A percentile compares a stretch with the other conserved stretches of the same genome.
Conservation (phyloP, 2,888 invertebrate species). For the Stenodema calcarata region DNA sequence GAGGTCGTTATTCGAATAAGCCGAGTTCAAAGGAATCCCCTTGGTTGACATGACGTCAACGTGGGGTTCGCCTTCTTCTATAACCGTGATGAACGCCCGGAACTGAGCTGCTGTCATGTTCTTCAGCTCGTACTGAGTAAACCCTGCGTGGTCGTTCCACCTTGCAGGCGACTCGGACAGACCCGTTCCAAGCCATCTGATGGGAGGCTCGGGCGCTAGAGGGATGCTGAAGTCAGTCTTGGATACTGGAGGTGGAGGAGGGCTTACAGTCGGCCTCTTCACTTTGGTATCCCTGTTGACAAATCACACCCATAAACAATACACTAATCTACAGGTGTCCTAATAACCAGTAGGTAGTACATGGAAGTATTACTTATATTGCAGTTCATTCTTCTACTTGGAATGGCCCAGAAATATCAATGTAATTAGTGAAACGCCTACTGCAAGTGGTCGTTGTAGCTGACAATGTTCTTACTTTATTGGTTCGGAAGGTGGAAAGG, state of each 20-base stretch:
- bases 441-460: too few relatives aligned
- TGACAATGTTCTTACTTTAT: background rate
- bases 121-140: constrained; percentile 4
- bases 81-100: constrained; percentile 28
- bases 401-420: too few relatives aligned
- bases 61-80: constrained; percentile 44
- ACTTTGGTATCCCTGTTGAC: background rate
- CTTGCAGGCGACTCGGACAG: background rate
- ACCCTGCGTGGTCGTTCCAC: background rate
- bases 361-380: too few relatives aligned
- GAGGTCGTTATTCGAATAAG: background rate
- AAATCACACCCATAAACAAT: background rate
- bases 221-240: background rate
- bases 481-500: background rate
- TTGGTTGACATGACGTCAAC: constrained; percentile 29
- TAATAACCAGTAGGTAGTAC: too few relatives aligned
- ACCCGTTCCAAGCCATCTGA: background rate
- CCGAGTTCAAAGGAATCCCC: constrained; percentile 14
- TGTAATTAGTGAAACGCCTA: too few relatives aligned
- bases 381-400: too few relatives aligned
- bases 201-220: background rate
- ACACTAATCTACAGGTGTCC: too few relatives aligned
- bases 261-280: constrained; percentile 11
- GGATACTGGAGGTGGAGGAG: background rate
- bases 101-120: constrained; percentile 38